A percentile compares a stretch with the other conserved stretches of the same genome.
Evolutionary conservation across 2,797 vertebrate genomes (phyloP).

Genomic region (Meriones psammophilus): DNA sequence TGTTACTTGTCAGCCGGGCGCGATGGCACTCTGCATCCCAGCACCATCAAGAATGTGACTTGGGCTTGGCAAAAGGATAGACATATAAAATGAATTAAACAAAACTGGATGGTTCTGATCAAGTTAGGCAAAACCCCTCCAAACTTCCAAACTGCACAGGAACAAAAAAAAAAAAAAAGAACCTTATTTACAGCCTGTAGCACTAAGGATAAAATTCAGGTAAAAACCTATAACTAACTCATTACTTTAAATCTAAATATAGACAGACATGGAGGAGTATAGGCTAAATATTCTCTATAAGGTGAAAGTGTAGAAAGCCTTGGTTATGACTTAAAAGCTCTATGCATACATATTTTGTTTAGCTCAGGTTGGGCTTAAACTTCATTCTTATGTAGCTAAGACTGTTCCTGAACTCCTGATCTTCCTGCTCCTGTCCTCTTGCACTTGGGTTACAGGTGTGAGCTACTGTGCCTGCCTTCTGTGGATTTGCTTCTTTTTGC

Average conservation of each 20-base stretch:
- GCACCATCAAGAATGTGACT: too few relatives aligned
- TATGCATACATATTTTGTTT: background rate
- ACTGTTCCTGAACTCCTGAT: background rate
- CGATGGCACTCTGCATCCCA: too few relatives aligned
- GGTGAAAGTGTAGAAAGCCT: background rate
- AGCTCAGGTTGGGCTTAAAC: background rate
- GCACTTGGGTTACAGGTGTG: background rate
- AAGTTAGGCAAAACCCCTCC: background rate
- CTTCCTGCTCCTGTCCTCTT: background rate
- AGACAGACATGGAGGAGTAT: background rate
- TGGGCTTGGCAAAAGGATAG: background rate
- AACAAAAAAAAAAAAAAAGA: background rate
- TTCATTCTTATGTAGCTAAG: background rate
- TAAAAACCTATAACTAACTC: background rate
- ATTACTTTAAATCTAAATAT: conserved; percentile 12
- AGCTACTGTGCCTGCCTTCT: background rate
- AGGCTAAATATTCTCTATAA: background rate
- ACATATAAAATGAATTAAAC: conserved; percentile 9
- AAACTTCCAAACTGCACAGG: background rate
- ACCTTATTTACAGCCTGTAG: background rate
- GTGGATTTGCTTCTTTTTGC: background rate
- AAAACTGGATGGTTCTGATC: conserved; percentile 35
- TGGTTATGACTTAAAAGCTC: background rate
- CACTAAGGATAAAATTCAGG: background rate
- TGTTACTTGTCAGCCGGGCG: background rate